Evolutionary conservation across 2,113 vertebrate species (phyloP), one percentile per base, ranked within the genome.

Genomic region (Oryzias melastigma): DNA sequence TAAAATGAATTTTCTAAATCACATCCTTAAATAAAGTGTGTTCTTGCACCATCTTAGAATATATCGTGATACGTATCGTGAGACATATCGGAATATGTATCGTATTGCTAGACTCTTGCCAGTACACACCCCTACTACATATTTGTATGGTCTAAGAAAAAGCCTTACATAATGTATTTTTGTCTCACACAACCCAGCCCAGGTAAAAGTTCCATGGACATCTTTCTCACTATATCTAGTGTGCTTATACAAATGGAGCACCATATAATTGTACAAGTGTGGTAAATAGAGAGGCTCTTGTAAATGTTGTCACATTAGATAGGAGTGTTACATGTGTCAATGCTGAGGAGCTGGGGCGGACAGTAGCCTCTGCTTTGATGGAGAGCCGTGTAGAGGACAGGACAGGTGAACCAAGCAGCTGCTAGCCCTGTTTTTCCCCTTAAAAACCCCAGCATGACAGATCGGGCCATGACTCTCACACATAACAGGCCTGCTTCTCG

Each of bases 321-420:
- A 63, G 71, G 62, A 84, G 68, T 72, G 79, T 73, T 81, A 66
- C 71, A 58, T 86, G 43, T 75, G 74, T 77, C 69, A 78, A 83
- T 60, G 64, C 74, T 67, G 65, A 75, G 75, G 61, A 80, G 62
- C 54, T 62, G 18, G 61, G 6, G 65, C 82, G 68, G 78, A 79
- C 69, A 66, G 68, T 64, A 72, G 77, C 75, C 70, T 62, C 57
- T 63, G 73, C 68, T 82, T 83, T 90, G 86, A 83, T 81, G 81
- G 81, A 82, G 81, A 90, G 77, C 83, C 81, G 71, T 85, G 82
- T 87, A 78, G 78, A 82, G 85, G 78, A 87, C 68, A 75, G 84
- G 87, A 84, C 90, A 89, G 89, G 84, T 90, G 85, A 90, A 80
- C 60, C 68, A 78, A 82, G 80, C 89, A 90, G 88, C 88, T 91